Conservation (phyloP, 2,888 invertebrate species). For the Pinctada fucata region DNA sequence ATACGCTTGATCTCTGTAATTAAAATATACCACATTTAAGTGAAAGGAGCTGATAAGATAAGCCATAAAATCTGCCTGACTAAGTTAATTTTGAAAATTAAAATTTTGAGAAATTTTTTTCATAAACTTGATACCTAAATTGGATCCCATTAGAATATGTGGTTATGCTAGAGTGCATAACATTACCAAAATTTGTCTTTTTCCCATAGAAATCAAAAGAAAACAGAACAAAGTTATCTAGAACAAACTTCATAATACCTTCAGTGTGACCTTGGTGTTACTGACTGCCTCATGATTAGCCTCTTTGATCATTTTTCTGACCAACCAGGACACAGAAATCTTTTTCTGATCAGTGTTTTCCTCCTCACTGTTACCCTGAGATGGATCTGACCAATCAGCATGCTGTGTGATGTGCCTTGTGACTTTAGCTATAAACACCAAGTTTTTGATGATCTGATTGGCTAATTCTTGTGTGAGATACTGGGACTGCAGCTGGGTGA, state of each 20-base stretch:
- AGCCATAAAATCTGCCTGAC: neutral
- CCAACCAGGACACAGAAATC: conserved; percentile 66
- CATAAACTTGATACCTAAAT: no score
- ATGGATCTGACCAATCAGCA: conserved; percentile 19
- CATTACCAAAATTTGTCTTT: neutral
- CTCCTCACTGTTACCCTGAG: conserved; percentile 14
- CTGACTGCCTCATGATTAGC: conserved; percentile 88
- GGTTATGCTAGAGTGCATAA: no score
- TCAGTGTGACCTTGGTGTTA: conserved; percentile 82
- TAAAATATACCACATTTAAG: conserved; percentile 16
- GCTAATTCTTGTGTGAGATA: conserved; percentile 85
- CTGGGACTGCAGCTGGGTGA: conserved; percentile 70
- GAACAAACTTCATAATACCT: conserved; percentile 80
- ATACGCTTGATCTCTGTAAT: conserved; percentile 86
- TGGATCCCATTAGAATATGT: no score
- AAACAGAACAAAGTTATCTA: neutral
- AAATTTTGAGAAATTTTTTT: no score
- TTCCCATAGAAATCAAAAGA: neutral
- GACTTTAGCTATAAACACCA: conserved; percentile 85
- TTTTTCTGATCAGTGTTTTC: conserved; percentile 32
- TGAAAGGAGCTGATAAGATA: neutral
- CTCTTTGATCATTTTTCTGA: conserved; percentile 85
- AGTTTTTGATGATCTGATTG: conserved; percentile 82
- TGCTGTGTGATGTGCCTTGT: conserved; percentile 42
- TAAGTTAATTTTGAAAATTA: no score